Percentiles rank a stretch among this genome's conserved stretches.
Conservation (phyloP, 2,797 vertebrate genomes). For the Lepus townsendii region DNA sequence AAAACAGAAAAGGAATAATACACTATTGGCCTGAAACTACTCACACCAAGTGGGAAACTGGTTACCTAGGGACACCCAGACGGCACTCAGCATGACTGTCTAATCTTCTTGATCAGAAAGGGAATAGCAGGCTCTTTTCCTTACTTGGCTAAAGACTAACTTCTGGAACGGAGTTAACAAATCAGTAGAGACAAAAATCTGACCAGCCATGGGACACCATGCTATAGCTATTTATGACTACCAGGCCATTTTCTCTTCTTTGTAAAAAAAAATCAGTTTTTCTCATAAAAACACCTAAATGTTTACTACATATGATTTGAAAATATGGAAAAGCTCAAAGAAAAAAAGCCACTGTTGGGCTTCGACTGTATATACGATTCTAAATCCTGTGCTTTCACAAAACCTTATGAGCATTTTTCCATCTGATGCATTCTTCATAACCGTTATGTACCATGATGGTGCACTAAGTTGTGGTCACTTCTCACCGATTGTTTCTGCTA, state of each 20-base stretch:
- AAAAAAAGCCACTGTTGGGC: background rate
- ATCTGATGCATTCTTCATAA: background rate
- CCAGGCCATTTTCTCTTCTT: background rate
- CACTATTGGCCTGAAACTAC: background rate
- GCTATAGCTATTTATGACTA: background rate
- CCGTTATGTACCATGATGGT: background rate
- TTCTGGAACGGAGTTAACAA: background rate
- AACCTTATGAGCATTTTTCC: background rate
- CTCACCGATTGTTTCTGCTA: background rate
- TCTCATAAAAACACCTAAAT: constrained; percentile 39
- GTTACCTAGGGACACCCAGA: background rate
- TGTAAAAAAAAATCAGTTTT: constrained; percentile 10
- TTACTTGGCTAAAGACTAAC: background rate
- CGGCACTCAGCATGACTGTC: background rate
- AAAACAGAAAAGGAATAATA: background rate
- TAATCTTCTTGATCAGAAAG: background rate
- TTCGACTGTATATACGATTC: background rate
- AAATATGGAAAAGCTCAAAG: background rate
- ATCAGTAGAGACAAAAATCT: background rate
- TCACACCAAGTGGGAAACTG: background rate
- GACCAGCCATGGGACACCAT: background rate
- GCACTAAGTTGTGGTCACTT: background rate
- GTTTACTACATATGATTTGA: background rate
- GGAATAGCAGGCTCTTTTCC: background rate
- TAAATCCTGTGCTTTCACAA: background rate